Evolutionary conservation across 2,888 invertebrate genomes (phyloP).

Genomic region (Zygaena filipendulae): DNA sequence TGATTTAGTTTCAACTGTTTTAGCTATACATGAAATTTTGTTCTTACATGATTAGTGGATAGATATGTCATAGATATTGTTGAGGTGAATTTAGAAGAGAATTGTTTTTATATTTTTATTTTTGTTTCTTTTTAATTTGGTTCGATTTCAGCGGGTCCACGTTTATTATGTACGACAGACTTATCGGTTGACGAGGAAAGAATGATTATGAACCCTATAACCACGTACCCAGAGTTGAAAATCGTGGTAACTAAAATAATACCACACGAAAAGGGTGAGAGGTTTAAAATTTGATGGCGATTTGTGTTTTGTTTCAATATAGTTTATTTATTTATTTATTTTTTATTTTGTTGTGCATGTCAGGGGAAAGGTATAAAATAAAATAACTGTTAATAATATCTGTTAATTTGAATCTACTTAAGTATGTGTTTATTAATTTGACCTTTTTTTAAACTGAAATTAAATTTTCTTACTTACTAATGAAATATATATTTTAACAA

Average conservation of each 20-base stretch:
- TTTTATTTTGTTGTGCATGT: neutral
- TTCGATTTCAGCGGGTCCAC: conserved; percentile 38
- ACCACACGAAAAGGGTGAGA: conserved; percentile 50
- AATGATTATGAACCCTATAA: conserved; percentile 24
- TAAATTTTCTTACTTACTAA: too few species aligned
- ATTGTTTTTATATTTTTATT: conserved; percentile 11
- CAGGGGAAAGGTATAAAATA: too few species aligned
- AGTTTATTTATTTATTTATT: neutral
- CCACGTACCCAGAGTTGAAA: conserved; percentile 53
- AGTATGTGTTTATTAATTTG: too few species aligned
- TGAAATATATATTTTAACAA: too few species aligned
- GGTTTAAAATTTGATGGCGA: conserved; percentile 6
- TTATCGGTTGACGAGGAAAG: conserved; percentile 26
- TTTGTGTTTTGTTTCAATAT: conserved; percentile 3
- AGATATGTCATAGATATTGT: too few species aligned
- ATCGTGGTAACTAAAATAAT: conserved; percentile 56
- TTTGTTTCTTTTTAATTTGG: conserved; percentile 24
- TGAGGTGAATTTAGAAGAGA: too few species aligned
- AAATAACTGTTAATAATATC: neutral
- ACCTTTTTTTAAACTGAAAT: too few species aligned
- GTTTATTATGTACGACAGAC: conserved; percentile 31
- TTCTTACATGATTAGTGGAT: too few species aligned
- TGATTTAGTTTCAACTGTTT: too few species aligned
- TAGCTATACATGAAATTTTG: too few species aligned
- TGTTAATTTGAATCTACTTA: too few species aligned